Evolutionary conservation across 2,797 vertebrate species (phyloP).

Genomic region (Nannoperca australis): DNA sequence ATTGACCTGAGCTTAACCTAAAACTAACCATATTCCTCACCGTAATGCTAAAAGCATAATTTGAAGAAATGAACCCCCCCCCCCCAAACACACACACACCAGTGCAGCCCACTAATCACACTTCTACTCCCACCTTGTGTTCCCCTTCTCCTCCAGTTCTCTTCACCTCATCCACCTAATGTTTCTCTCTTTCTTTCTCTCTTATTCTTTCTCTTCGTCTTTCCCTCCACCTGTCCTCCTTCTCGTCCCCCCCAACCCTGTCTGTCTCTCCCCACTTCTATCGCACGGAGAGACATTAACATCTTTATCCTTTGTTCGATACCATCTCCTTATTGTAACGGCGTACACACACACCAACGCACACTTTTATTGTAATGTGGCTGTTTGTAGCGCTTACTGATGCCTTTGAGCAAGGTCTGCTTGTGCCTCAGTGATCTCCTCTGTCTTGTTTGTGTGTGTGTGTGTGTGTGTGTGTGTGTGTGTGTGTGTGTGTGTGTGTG

Average conservation of each 20-base stretch:
- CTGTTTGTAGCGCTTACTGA: slow-evolving; percentile 17
- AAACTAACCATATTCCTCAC: neutral
- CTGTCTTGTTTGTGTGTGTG: too few relatives aligned
- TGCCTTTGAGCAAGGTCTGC: slow-evolving; percentile 47
- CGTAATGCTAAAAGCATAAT: slow-evolving; percentile 1
- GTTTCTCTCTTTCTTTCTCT: neutral
- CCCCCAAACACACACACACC: neutral
- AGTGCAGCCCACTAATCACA: slow-evolving; percentile 30
- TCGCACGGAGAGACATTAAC: slow-evolving; percentile 24
- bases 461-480: too few relatives aligned
- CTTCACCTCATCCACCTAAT: slow-evolving; percentile 1
- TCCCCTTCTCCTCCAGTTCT: slow-evolving; percentile 12
- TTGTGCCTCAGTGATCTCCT: slow-evolving; percentile 39
- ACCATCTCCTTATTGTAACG: slow-evolving; percentile 35
- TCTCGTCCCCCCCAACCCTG: neutral
- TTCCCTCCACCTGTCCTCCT: neutral
- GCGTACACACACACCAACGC: slow-evolving; percentile 18
- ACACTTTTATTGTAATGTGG: slow-evolving; percentile 49
- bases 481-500: too few relatives aligned
- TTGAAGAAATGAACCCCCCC: neutral
- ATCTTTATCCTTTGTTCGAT: slow-evolving; percentile 39
- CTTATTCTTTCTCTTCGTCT: neutral
- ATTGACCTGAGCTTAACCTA: slow-evolving; percentile 10
- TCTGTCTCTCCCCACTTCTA: neutral
- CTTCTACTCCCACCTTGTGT: slow-evolving; percentile 26